Evolutionary conservation across 2,113 vertebrate species (phyloP).

Genomic region (Centropus unirufus): DNA sequence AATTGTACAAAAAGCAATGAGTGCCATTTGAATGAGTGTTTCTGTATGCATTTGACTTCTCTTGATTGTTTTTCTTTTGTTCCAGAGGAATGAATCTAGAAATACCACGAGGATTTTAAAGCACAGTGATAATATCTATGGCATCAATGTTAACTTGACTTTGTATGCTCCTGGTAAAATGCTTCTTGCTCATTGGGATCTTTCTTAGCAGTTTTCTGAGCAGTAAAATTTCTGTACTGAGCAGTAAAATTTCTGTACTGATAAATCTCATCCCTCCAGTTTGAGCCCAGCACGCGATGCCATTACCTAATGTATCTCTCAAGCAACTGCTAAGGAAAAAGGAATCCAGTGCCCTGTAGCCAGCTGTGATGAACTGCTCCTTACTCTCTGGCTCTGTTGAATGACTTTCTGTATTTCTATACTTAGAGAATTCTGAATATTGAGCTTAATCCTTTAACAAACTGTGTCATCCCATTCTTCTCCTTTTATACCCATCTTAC

Average conservation of each 20-base stretch:
- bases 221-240: not conserved
- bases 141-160: conserved; percentile 16
- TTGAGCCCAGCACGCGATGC: not conserved
- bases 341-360: not conserved
- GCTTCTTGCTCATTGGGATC: not conserved
- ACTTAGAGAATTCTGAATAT: not conserved
- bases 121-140: conserved; percentile 24
- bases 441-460: not conserved
- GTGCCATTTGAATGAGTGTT: conserved; percentile 84
- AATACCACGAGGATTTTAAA: conserved; percentile 46
- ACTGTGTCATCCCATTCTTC: not conserved
- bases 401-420: not conserved
- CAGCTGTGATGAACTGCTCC: conserved; percentile 4
- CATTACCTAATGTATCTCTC: not conserved
- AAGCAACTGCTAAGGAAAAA: not conserved
- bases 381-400: not conserved
- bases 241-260: not conserved
- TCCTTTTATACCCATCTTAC: not conserved
- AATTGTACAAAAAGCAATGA: conserved; percentile 88
- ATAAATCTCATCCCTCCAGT: not conserved
- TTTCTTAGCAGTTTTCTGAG: conserved; percentile 20
- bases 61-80: not conserved
- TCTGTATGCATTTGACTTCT: conserved; percentile 61
- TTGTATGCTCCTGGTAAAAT: conserved; percentile 22
- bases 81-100: conserved; percentile 7